Base-by-base conservation (phyloP, 2,113 vertebrate genomes). In the Camelus bactrianus region DNA sequence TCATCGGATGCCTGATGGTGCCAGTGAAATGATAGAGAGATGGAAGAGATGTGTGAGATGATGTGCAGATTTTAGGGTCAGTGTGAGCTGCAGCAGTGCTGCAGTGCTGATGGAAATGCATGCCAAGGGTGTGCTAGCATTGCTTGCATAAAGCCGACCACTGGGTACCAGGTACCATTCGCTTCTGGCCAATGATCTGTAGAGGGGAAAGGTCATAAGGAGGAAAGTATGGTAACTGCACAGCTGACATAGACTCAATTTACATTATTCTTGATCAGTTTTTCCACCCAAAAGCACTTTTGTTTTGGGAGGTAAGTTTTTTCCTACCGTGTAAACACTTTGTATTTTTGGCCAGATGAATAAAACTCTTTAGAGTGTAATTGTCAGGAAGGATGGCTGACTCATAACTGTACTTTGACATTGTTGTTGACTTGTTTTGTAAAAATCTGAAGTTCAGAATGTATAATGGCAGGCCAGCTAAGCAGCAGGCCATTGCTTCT, bases 11-110 rank as follows among this genome's bases (percentile, higher is more conserved):
- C 69, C 54, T 75, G 26, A n/a, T 1, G 2, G 54, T 69, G 72
- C 87, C 0, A 3, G 54, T 76, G 48, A 58, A 38, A 50, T 17
- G 77, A 50, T 46, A 42, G 73, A 32, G 54, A 80, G 67, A 38
- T 26, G 56, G 81, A 30, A 64, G 94, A 76, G 92, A 65, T 32
- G 11, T 46, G 14, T 28, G 58, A 62, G 56, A 5, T 35, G 35
- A 16, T 85, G 46, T 16, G n/a, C 79, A 82, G 48, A 84, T 73
- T 93, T 96, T 93, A 93, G 92, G 96, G 96, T 96, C 95, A 84
- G 70, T 19, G 50, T 64, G 70, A 86, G 38, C 89, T 90, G 93
- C 96, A 82, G 8, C 35, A 38, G 24, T 70, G 58, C 94, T 94
- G 96, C 92, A 94, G 80, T 96, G 69, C 94, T 81, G 73, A 54